Conservation (phyloP, 2,888 invertebrate genomes). For the Drosophila imparisetae region DNA sequence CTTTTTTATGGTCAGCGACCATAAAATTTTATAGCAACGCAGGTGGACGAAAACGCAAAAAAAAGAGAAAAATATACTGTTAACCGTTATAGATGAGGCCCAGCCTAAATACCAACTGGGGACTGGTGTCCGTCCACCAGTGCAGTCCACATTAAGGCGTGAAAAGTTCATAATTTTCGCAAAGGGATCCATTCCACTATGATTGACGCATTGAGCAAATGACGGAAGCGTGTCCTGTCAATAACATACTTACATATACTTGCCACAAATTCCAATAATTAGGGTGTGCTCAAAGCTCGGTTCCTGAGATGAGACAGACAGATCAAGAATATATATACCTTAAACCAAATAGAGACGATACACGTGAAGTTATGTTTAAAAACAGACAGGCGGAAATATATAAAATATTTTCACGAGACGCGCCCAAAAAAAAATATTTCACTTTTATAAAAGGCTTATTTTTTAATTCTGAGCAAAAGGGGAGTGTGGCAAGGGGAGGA, state of each 20-base stretch:
- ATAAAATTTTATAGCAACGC: constrained; percentile 58
- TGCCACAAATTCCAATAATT: constrained; percentile 13
- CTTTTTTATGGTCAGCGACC: constrained; percentile 48
- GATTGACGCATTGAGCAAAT: constrained; percentile 27
- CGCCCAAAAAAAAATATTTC: background rate
- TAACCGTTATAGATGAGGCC: constrained; percentile 26
- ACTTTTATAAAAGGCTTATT: constrained; percentile 8
- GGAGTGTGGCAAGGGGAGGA: background rate
- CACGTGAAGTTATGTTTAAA: background rate
- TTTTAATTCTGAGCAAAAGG: constrained; percentile 1
- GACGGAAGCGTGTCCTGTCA: constrained; percentile 11
- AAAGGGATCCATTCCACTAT: constrained; percentile 22
- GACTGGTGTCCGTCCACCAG: constrained; percentile 19
- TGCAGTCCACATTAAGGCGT: constrained; percentile 48
- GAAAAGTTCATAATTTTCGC: constrained; percentile 55
- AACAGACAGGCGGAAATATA: background rate
- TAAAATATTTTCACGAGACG: background rate
- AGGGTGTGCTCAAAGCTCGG: constrained; percentile 1
- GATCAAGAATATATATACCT: background rate
- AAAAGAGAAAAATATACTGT: constrained; percentile 29
- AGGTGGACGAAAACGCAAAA: constrained; percentile 29
- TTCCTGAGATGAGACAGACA: background rate
- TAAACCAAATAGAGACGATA: background rate
- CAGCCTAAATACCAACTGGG: constrained; percentile 28
- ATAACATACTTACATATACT: background rate